Conservation (phyloP, 2,888 invertebrate species). For the Eurytoma californica region DNA sequence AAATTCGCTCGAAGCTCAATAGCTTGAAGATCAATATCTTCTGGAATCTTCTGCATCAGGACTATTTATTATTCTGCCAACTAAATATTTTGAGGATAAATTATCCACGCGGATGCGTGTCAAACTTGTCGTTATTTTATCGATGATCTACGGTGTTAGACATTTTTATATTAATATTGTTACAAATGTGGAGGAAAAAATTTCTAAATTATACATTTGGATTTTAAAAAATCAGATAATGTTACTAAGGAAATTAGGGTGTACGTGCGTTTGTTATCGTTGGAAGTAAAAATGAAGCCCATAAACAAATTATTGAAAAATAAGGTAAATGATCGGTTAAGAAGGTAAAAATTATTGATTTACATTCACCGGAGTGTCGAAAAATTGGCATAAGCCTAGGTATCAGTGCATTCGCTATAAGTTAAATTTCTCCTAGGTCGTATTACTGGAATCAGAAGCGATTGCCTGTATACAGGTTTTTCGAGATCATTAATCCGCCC, state of each 20-base stretch:
- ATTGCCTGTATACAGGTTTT: slow-evolving; percentile 49
- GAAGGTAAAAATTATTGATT: no score
- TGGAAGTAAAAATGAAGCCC: no score
- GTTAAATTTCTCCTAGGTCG: slow-evolving; percentile 46
- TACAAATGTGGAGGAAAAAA: no score
- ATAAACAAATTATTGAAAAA: no score
- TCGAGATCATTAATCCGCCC: slow-evolving; percentile 50
- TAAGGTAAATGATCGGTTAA: no score
- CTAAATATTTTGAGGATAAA: neutral
- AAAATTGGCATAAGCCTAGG: slow-evolving; percentile 24
- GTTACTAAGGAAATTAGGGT: no score
- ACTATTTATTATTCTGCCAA: neutral
- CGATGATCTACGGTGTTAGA: neutral
- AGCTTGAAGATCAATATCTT: slow-evolving; percentile 7
- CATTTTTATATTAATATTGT: neutral
- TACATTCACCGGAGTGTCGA: no score
- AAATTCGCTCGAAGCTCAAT: neutral
- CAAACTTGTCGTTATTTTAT: neutral
- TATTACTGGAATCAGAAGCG: slow-evolving; percentile 43
- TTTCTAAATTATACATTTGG: no score
- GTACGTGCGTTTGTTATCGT: no score
- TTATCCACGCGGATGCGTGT: slow-evolving; percentile 1
- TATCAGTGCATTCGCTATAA: slow-evolving; percentile 33
- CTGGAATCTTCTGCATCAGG: neutral
- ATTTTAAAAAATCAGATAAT: no score